phyloP scores from a whole-genome alignment of 2,797 vertebrate genomes.

The Mormyrops boulengeri region DNA sequence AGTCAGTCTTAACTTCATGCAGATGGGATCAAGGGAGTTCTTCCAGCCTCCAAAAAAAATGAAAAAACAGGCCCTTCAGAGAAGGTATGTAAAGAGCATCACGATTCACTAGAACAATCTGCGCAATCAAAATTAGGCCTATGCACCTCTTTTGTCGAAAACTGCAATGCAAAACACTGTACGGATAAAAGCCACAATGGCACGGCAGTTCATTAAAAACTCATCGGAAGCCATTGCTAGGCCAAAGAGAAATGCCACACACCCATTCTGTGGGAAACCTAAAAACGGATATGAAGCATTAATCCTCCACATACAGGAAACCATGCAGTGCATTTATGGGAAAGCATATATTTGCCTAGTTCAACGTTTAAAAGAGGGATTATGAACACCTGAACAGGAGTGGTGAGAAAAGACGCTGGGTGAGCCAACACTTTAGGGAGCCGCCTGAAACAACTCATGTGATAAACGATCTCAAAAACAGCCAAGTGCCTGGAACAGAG shows the following conservation, averaged over 20 bases:
- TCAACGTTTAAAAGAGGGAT: constrained; percentile 44
- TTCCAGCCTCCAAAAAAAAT: neutral
- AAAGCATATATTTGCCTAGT: constrained; percentile 5
- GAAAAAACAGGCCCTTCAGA: neutral
- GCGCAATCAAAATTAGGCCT: neutral
- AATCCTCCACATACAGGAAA: constrained; percentile 54
- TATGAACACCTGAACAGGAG: constrained; percentile 38
- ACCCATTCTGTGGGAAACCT: neutral
- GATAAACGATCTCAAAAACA: constrained; percentile 42
- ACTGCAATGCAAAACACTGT: neutral
- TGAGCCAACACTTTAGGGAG: neutral
- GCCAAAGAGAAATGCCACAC: neutral
- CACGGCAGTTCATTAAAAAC: neutral
- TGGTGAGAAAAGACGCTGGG: constrained; percentile 21
- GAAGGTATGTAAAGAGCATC: neutral
- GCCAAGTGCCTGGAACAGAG: constrained; percentile 36
- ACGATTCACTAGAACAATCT: neutral
- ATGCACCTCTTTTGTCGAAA: neutral
- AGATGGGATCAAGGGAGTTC: neutral
- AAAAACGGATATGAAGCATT: neutral
- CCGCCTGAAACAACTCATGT: constrained; percentile 2
- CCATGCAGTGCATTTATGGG: constrained; percentile 51
- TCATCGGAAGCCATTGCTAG: neutral
- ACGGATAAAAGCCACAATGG: neutral
- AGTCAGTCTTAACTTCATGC: neutral